phyloP scores from a whole-genome alignment of 2,888 invertebrate species.

The Sclerodermus sp. region DNA sequence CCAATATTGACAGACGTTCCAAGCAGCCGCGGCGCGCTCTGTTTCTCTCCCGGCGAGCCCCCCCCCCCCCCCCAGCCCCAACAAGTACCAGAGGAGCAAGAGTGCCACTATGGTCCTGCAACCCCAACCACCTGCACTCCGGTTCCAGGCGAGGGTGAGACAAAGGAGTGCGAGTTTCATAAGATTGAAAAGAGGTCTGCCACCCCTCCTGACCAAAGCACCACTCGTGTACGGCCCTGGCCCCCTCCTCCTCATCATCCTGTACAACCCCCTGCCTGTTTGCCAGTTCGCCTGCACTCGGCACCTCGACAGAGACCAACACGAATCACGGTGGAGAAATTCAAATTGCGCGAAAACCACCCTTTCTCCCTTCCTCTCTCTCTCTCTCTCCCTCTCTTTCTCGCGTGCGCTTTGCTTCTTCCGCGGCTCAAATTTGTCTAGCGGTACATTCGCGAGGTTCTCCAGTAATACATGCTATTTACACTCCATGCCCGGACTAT shows the following conservation, averaged over 20 bases:
- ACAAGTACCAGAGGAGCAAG: conserved; percentile 21
- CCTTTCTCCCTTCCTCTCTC: no score
- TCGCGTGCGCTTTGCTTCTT: no score
- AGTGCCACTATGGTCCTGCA: conserved; percentile 32
- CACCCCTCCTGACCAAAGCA: conserved; percentile 23
- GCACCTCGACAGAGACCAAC: no score
- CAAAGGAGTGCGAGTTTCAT: conserved; percentile 47
- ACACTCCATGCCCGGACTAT: no score
- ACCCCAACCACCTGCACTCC: conserved; percentile 44
- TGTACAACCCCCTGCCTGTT: no score
- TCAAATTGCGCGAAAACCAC: no score
- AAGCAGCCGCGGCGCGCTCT: background rate
- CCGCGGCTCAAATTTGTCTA: no score
- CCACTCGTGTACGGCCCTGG: conserved; percentile 2
- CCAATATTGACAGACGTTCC: conserved; percentile 34
- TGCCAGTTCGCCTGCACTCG: no score
- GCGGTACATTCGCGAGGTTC: no score
- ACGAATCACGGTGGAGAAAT: no score
- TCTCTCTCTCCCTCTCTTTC: no score
- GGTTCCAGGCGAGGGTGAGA: conserved; percentile 41
- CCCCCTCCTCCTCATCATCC: background rate
- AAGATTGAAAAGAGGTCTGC: conserved; percentile 48
- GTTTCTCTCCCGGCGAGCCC: conserved; percentile 10
- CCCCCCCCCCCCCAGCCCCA: conserved; percentile 16
- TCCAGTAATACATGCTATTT: no score